Percentiles rank a stretch among this genome's conserved stretches.
Conservation (phyloP, 2,888 invertebrate genomes). For the Drosophila paracracens region DNA sequence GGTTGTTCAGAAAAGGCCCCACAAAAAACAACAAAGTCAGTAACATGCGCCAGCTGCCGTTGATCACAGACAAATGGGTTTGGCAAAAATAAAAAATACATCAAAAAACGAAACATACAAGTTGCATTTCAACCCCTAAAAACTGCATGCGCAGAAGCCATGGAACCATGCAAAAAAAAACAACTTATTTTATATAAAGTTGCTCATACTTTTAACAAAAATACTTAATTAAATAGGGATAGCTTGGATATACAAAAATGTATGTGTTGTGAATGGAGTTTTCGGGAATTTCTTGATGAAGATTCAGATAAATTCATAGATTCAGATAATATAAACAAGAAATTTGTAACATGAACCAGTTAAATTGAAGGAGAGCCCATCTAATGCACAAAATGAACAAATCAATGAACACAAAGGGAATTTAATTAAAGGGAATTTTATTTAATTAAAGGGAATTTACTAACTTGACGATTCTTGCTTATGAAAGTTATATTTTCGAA, state of each 20-base stretch:
- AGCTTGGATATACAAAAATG: neutral
- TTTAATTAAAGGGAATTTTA: neutral
- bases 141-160: slow-evolving; percentile 25
- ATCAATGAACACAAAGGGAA: neutral
- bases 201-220: neutral
- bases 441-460: neutral
- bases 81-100: slow-evolving; percentile 22
- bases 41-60: slow-evolving; percentile 47
- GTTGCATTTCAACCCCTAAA: slow-evolving; percentile 47
- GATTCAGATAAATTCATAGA: neutral
- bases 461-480: neutral
- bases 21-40: slow-evolving; percentile 9
- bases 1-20: slow-evolving; percentile 51
- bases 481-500: neutral
- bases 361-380: too few species aligned
- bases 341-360: too few species aligned
- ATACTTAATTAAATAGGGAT: neutral
- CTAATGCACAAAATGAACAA: neutral
- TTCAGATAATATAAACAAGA: neutral
- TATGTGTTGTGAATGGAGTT: neutral
- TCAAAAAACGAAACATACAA: slow-evolving; percentile 2
- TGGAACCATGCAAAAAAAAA: slow-evolving; percentile 8
- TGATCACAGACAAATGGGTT: slow-evolving; percentile 48
- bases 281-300: neutral
- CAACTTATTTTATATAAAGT: neutral